Conservation (phyloP, 2,797 vertebrate species). For the Xyrichtys novacula region DNA sequence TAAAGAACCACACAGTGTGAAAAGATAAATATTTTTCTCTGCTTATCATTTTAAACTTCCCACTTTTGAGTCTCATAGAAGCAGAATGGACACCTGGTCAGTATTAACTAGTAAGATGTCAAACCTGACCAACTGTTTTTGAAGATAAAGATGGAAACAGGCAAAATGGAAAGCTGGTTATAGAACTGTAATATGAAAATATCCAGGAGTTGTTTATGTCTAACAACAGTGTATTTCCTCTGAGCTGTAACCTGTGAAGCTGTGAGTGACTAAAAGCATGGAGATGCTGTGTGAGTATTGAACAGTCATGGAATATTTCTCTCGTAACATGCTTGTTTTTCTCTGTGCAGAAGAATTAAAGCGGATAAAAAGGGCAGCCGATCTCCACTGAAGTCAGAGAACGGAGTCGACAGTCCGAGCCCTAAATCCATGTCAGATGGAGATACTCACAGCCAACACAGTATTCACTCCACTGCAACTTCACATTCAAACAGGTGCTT, state of each 20-base stretch:
- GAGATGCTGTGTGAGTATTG: slow-evolving; percentile 6
- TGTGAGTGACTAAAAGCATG: background rate
- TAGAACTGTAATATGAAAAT: background rate
- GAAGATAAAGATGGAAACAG: background rate
- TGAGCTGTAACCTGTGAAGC: too few relatives aligned
- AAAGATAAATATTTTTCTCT: too few relatives aligned
- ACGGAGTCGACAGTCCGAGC: slow-evolving; percentile 65
- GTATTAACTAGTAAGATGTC: too few relatives aligned
- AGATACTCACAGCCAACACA: slow-evolving; percentile 80
- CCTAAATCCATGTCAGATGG: slow-evolving; percentile 72
- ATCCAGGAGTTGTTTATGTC: background rate
- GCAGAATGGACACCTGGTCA: too few relatives aligned
- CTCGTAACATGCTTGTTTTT: slow-evolving; percentile 27
- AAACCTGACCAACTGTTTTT: background rate
- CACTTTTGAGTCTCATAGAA: too few relatives aligned
- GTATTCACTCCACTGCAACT: slow-evolving; percentile 67
- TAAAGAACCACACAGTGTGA: too few relatives aligned
- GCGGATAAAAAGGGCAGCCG: slow-evolving; percentile 68
- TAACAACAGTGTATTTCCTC: background rate
- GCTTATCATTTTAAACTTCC: too few relatives aligned
- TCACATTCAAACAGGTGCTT: slow-evolving; percentile 80
- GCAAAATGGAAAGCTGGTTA: background rate
- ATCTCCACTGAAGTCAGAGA: slow-evolving; percentile 81
- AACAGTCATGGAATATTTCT: background rate
- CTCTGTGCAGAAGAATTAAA: slow-evolving; percentile 68